phyloP scores from a whole-genome alignment of 2,888 invertebrate species.

The Patella caerulea region DNA sequence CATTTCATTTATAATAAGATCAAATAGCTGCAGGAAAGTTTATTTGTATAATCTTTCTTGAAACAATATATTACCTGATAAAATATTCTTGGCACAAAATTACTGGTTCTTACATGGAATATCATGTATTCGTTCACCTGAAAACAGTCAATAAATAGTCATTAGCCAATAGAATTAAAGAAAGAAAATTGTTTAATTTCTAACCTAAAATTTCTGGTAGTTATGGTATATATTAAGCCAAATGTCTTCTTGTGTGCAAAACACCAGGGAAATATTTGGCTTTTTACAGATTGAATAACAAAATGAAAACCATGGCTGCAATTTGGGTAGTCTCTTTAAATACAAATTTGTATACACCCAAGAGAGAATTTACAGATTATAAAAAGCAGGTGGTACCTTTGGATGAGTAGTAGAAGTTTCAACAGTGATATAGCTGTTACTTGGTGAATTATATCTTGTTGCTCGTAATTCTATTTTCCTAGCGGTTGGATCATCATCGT shows the following conservation, averaged over 20 bases:
- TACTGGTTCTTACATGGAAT: constrained; percentile 93
- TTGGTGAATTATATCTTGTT: constrained; percentile 81
- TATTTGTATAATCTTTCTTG: neutral
- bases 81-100: constrained; percentile 88
- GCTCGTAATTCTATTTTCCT: constrained; percentile 49
- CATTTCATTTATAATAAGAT: neutral
- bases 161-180: no score
- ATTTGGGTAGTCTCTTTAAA: no score
- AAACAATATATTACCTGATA: constrained; percentile 77
- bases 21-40: neutral
- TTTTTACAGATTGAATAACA: no score
- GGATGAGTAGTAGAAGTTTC: constrained; percentile 82
- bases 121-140: constrained; percentile 94
- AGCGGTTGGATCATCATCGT: constrained; percentile 23
- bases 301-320: no score
- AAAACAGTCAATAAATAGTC: constrained; percentile 14
- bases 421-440: constrained; percentile 87
- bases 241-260: no score
- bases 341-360: no score
- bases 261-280: no score
- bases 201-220: no score
- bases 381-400: constrained; percentile 72
- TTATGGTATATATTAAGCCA: no score
- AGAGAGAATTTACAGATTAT: neutral
- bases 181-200: no score